Base-by-base conservation (phyloP, 2,888 invertebrate genomes). In the Polyommatus iphigenia region DNA sequence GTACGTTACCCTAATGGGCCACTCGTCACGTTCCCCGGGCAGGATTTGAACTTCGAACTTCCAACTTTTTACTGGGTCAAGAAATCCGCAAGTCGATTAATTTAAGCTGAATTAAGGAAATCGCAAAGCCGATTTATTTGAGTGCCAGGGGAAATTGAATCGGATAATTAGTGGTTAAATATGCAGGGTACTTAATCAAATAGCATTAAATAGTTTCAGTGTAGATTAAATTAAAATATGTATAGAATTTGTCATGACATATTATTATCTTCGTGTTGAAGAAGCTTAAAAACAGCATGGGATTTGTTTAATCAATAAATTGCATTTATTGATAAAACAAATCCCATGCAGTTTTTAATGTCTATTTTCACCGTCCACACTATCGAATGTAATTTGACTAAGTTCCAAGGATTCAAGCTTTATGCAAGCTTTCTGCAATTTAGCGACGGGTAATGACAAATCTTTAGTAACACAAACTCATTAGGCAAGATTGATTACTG, bases 401-500 rank as follows among this genome's bases (percentile, higher is more conserved):
- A 54, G 18, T 54, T 4, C 3, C 50, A 3, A 54, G 50, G 50
- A 54, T 20, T 24, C 10, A 62, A 62, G 24, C 67, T 29, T 15
- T 29, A 62, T n/a, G n/a, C n/a, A n/a, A n/a, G n/a, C n/a, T n/a
- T n/a, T n/a, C n/a, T n/a, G 57, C 24, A 77, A 57, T 71, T 72
- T 72, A 46, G 36, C 24, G 59, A 29, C 73, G 59, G 72, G 59
- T 20, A 54, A 72, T 57, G 77, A 50, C 73, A 80, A 81, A 81
- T 80, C 80, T 79, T 78, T 77, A 78, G 77, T 76, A 77, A 78
- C 77, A 75, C 78, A 79, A 77, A 81, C 79, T 81, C 78, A 80
- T 81, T 81, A 81, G 79, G 71, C 20, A 77, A 80, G 88, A 91
- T 90, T 90, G 89, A 91, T 91, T 88, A 87, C 85, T 90, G 87